Evolutionary conservation across 2,797 vertebrate species (phyloP), one percentile per base, ranked within the genome.

Genomic region (Caiman crocodilus): DNA sequence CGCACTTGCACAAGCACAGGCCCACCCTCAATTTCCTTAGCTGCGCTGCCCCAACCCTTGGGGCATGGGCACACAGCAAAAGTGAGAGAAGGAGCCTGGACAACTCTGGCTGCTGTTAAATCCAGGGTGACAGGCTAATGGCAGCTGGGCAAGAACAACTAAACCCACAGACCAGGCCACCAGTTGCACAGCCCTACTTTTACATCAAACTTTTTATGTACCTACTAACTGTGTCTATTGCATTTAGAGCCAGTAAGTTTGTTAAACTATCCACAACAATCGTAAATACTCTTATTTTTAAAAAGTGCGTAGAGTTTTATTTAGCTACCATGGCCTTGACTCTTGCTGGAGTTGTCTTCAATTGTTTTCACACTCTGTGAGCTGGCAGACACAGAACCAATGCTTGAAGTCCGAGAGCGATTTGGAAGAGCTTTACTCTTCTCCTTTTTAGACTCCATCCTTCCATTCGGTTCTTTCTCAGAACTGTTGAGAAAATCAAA

Each of bases 401-500:
- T 67, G 79, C 98, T 98, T 18, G 98, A 98, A 90, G 98, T 98
- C 94, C 98, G 98, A 90, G 99, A 99, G 12, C 98, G 97, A 75
- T 98, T 98, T 6, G 97, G 96, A 50, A 97, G 96, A 28, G 94
- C 92, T 94, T 97, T 98, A 81, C 90, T 92, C 50, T 94, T 96
- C 67, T 99, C 99, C 93, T 97, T 98, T 94, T 97, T 99, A 55
- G 98, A 95, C 79, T 99, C 99, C 77, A 98, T 97, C 94, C 96
- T 98, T 88, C 97, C 98, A 5, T 97, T 96, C 30, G 98, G 97
- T 3, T 98, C 98, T 63, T 99, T 99, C 76, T 99, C 99, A 0
- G 99, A 99, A 96, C 99, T 99, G 96, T 99, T 99, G 84, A 99
- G 98, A 97, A 99, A 99, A 97, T 99, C 98, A 98, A 99, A 99